Evolutionary conservation across 2,113 vertebrate genomes (phyloP), one percentile per base, ranked within the genome.

Genomic region (Sisor rabdophorus): DNA sequence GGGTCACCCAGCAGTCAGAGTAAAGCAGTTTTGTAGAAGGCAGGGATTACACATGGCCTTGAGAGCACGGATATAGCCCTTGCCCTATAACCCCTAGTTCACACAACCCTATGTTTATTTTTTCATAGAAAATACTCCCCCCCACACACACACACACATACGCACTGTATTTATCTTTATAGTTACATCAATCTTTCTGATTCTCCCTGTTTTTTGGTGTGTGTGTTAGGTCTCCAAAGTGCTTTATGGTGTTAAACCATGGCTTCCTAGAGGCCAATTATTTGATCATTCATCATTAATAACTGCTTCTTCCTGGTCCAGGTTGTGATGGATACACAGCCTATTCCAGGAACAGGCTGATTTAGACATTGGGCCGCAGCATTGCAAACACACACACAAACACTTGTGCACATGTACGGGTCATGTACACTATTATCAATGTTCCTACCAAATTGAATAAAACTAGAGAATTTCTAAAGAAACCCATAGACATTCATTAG

Each of bases 11-110:
- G 59, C 70, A 76, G 64, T 77, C 32, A 74, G 64, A 54, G 58
- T 59, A 48, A 60, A 76, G 70, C 50, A 17, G 65, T 59, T 36
- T 74, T 72, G 24, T 36, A 64, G 59, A 58, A 85, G 55, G 55
- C 54, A 47, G 64, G 76, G 76, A 84, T 85, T 84, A 82, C 73
- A 77, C 40, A 71, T 71, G 80, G 70, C 78, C 70, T 75, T 68
- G 70, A 48, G 44, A 77, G 44, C 71, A 63, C 47, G 55, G 22
- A 75, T 28, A 65, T 22, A 44, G 24, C 40, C 15, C 36, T n/a
- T 40, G n/a, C 36, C 53, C 32, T 9, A 61, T 40, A 53, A 26
- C 50, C 50, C 20, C 53, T 11, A 6, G 6, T 47, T 71, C 52
- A 74, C 22, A 3, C 22, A 24, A 52, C 74, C 30, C 52, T 40